Percentiles rank a stretch among this genome's conserved stretches.
These are phyloP conservation scores for Gymnorhina tibicen DNA, from an alignment of 2,113 vertebrate species.

Conservation along the genomic window DNA sequence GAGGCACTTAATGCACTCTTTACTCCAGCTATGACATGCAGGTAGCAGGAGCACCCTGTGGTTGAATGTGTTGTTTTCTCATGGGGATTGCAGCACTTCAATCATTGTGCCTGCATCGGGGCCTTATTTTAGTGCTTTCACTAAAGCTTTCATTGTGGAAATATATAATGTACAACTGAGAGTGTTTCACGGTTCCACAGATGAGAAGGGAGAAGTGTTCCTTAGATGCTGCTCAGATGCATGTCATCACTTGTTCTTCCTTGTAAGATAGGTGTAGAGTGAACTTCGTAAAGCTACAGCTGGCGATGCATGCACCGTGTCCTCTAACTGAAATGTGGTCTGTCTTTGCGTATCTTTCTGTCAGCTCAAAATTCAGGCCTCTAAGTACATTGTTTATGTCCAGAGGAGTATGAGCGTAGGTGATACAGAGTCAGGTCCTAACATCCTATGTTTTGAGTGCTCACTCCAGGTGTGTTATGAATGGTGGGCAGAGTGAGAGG, in stretches of 20 bases:
- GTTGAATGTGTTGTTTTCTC: not conserved
- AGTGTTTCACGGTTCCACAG: not conserved
- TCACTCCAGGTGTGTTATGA: fast-evolving
- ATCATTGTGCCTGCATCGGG: not conserved
- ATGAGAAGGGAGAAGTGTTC: not conserved
- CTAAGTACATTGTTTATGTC: not conserved
- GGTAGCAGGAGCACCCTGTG: not conserved
- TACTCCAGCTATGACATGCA: not conserved
- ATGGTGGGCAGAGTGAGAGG: not conserved
- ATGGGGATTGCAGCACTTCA: fast-evolving
- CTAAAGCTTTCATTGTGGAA: not conserved
- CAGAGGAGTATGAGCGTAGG: not conserved
- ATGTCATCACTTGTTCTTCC: not conserved
- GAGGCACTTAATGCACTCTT: not conserved
- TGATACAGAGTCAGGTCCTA: not conserved
- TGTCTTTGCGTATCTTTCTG: not conserved
- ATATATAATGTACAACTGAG: not conserved
- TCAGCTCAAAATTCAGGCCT: not conserved
- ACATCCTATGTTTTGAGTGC: not conserved
- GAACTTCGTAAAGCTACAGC: not conserved
- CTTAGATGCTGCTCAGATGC: not conserved
- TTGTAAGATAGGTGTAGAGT: not conserved
- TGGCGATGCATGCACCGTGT: not conserved
- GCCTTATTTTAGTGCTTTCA: not conserved
- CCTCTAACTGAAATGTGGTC: not conserved